A percentile compares a stretch with the other conserved stretches of the same genome.
Evolutionary conservation across 2,113 vertebrate species (phyloP).

Genomic region (Mola mola): DNA sequence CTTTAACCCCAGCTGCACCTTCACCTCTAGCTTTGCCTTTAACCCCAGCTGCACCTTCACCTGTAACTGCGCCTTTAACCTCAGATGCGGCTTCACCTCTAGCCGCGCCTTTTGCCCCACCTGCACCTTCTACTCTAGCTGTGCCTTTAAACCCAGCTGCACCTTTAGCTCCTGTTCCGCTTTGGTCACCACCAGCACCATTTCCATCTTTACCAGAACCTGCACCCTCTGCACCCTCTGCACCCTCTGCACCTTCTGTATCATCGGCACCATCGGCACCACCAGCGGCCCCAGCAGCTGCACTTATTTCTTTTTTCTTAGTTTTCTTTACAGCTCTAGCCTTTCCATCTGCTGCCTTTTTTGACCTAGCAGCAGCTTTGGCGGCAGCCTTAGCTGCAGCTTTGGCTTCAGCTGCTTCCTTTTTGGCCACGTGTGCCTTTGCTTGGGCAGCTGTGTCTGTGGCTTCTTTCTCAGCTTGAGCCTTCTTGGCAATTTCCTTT

Average conservation of each 20-base stretch:
- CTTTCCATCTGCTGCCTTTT: conserved; percentile 43
- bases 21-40: background rate
- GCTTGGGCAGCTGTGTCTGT: conserved; percentile 45
- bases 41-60: background rate
- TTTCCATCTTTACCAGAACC: background rate
- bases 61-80: background rate
- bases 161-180: background rate
- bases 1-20: background rate
- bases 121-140: conserved; percentile 1
- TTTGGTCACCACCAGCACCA: background rate
- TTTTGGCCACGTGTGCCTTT: conserved; percentile 46
- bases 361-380: conserved; percentile 42
- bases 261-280: background rate
- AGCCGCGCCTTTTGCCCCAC: too few relatives aligned
- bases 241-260: background rate
- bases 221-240: background rate
- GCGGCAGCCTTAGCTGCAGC: conserved; percentile 54
- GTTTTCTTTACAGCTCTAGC: conserved; percentile 24
- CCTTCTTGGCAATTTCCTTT: conserved; percentile 63
- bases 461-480: conserved; percentile 64
- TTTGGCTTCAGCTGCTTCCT: conserved; percentile 46
- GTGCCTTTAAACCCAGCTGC: conserved; percentile 2
- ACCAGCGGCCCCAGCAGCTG: conserved; percentile 12
- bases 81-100: conserved; percentile 1
- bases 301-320: conserved; percentile 29